Percentiles rank a stretch among this genome's conserved stretches.
phyloP scores from a whole-genome alignment of 1,140 invertebrate species.

The Trigoniulus corallinus region DNA sequence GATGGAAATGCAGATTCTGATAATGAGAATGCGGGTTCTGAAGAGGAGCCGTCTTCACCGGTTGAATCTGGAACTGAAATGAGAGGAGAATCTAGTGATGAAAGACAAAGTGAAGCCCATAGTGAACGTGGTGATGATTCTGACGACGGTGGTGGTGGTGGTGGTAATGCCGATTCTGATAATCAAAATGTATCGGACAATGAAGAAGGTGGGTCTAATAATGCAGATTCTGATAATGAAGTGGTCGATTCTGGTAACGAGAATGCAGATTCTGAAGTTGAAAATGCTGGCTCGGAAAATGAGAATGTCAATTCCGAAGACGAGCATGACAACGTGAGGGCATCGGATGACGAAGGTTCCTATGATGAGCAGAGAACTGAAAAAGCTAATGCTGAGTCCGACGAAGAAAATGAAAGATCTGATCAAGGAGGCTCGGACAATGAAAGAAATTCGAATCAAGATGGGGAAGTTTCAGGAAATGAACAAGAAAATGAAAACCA shows the following conservation, averaged over 20 bases:
- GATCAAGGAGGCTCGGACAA: too few relatives aligned
- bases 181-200: slow-evolving; percentile 15
- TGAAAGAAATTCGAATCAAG: too few relatives aligned
- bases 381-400: not conserved
- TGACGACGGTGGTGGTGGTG: slow-evolving; percentile 20
- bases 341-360: too few relatives aligned
- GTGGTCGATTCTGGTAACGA: slow-evolving; percentile 20
- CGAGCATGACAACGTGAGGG: not conserved
- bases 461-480: too few relatives aligned
- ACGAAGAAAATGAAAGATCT: too few relatives aligned
- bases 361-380: not conserved
- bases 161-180: not conserved
- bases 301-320: not conserved
- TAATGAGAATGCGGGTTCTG: not conserved
- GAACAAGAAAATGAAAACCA: too few relatives aligned
- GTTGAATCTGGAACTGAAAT: not conserved
- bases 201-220: slow-evolving; percentile 19
- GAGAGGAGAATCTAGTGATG: not conserved
- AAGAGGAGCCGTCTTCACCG: not conserved
- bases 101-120: not conserved
- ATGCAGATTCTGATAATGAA: slow-evolving; percentile 48
- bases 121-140: slow-evolving; percentile 82
- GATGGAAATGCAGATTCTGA: not conserved
- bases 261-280: slow-evolving; percentile 12
- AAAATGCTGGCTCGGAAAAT: slow-evolving; percentile 12